phyloP scores from a whole-genome alignment of 2,888 invertebrate species.

The Drosophila atripex region DNA sequence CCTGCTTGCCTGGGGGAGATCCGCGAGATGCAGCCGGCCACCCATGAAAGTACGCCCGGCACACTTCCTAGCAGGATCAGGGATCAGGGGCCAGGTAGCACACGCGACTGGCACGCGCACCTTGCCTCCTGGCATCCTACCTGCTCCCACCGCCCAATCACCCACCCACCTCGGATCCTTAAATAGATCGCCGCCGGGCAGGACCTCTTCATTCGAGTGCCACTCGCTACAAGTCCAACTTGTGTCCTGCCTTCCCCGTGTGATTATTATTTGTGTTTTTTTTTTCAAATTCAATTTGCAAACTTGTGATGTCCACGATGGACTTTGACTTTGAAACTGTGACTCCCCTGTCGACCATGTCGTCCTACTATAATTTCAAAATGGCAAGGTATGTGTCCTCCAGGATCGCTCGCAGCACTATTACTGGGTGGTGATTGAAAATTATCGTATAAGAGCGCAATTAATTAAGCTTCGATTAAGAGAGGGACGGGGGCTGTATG shows the following conservation, averaged over 20 bases:
- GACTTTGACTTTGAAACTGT: conserved; percentile 59
- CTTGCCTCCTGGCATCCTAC: conserved; percentile 33
- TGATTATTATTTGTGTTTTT: conserved; percentile 39
- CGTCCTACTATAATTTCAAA: conserved; percentile 66
- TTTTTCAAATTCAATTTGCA: conserved; percentile 22
- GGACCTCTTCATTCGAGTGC: conserved; percentile 66
- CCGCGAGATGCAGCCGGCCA: conserved; percentile 52
- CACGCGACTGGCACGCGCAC: conserved; percentile 68
- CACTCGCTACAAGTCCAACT: conserved; percentile 74
- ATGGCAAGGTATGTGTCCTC: conserved; percentile 68
- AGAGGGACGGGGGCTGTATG: background rate
- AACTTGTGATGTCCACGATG: conserved; percentile 48
- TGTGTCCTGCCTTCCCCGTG: conserved; percentile 48
- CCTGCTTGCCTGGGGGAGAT: conserved; percentile 7
- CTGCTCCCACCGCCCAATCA: conserved; percentile 19
- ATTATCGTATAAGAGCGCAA: conserved; percentile 41
- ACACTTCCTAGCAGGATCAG: conserved; percentile 61
- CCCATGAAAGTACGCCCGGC: conserved; percentile 53
- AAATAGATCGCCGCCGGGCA: conserved; percentile 53
- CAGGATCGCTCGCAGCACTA: background rate
- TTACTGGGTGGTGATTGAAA: background rate
- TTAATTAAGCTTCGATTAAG: conserved; percentile 14
- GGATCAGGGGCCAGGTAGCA: conserved; percentile 59
- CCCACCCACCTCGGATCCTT: conserved; percentile 43
- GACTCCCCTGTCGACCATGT: conserved; percentile 64